Evolutionary conservation across 1,140 invertebrate genomes (phyloP).

Genomic region (Zeugodacus cucurbitae): DNA sequence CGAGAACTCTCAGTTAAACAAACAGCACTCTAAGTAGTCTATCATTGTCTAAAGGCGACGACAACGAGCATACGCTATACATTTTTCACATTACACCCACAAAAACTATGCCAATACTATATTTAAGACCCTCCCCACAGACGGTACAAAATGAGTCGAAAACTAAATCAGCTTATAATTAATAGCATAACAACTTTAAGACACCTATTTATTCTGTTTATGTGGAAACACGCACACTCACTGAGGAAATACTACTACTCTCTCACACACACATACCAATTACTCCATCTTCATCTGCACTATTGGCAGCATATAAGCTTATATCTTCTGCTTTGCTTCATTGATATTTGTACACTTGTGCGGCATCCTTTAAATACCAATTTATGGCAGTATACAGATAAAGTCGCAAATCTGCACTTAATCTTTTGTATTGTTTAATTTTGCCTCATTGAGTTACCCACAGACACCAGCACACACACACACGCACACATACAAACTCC

Average conservation of each 20-base stretch:
- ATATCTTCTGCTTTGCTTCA: background rate
- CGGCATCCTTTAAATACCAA: constrained; percentile 66
- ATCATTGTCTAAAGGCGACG: too few species aligned
- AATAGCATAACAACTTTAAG: background rate
- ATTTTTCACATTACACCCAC: too few species aligned
- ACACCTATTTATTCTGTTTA: background rate
- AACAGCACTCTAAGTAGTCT: too few species aligned
- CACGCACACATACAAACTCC: background rate
- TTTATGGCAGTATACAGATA: constrained; percentile 66
- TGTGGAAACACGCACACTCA: background rate
- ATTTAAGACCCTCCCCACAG: too few species aligned
- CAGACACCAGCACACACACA: background rate
- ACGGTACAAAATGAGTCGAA: too few species aligned
- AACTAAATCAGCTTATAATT: too few species aligned
- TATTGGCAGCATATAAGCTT: background rate
- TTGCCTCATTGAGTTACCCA: constrained; percentile 63
- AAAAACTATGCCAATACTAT: too few species aligned
- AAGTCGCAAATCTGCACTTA: constrained; percentile 66
- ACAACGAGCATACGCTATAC: too few species aligned
- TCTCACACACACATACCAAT: background rate
- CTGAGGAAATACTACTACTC: background rate
- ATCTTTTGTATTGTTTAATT: constrained; percentile 67
- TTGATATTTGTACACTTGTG: constrained; percentile 51
- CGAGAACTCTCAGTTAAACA: too few species aligned
- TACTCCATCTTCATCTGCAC: background rate